Evolutionary conservation across 2,888 invertebrate species (phyloP), one percentile per base, ranked within the genome.

Genomic region (Platycnemis pennipes): DNA sequence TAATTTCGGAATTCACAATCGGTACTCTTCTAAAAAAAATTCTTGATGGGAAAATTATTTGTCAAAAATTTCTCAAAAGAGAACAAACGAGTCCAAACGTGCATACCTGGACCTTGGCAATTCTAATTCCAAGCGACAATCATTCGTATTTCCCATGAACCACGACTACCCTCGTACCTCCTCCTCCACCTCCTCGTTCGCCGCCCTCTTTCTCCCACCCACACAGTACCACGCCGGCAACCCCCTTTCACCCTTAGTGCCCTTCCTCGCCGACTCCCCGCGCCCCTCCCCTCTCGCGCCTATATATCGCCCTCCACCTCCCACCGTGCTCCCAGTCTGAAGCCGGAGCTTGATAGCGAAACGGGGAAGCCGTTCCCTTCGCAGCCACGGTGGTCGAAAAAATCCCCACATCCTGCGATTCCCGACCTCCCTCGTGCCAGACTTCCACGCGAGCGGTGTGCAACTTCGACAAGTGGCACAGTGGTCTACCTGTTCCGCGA

Each of bases 281-380:
- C 37, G 2, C 44, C 44, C 69, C 22, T 44, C 63, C 44, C 91
- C 63, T 63, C 26, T 13, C 91, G 22, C 69, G 42, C 91, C 91
- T 91, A 91, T 91, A 91, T 69, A 91, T 91, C 91, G 91, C 63
- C 91, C 91, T 26, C 63, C 42, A 44, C 31, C 91, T 56, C 63
- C 91, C 91, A n/a, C 91, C 69, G 3, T 69, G 69, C 63, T 91
- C 91, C 91, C 91, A 91, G 91, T 91, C 91, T 44, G 91, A 91
- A 91, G 63, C 63, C 91, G 69, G 91, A 91, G 91, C 91, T 91
- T 69, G 91, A 56, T 63, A 56, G 91, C 45, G 91, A 56, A 63
- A 69, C 91, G 56, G 63, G 44, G 11, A 31, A 77, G 63, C 49
- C 91, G 16, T 91, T 89, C 63, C 46, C 91, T 91, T 69, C 4